Evolutionary conservation across 2,113 vertebrate species (phyloP), one percentile per base, ranked within the genome.

Genomic region (Gracilinanus agilis): DNA sequence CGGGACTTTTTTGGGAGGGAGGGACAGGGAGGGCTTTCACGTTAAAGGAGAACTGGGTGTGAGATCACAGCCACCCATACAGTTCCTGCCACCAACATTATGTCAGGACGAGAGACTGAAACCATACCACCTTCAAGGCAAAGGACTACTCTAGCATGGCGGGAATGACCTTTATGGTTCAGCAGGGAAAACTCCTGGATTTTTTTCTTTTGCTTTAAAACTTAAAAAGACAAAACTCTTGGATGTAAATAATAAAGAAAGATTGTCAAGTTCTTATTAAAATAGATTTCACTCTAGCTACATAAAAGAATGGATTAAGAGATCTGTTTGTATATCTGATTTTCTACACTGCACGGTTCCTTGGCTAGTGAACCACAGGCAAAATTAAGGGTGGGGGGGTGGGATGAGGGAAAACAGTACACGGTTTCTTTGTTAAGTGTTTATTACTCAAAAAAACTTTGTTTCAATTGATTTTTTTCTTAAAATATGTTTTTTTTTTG

Each of bases 271-370:
- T 98, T 98, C 98, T 99, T 98, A 98, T 98, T 97, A 96, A 98
- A 98, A 97, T 98, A 98, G 98, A 98, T 98, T 98, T 98, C 98
- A 96, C 96, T 98, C 98, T 98, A 98, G 98, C 97, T 98, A 97
- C 97, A 94, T 97, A 98, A 98, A 98, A 97, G 98, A 97, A 98
- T 97, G 98, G 97, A 98, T 98, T 97, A 97, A 97, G 97, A 98
- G 98, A 98, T 98, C 98, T 98, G 98, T 99, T 99, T 99, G 98
- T 99, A 98, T 98, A 98, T 99, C 98, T 98, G 98, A 98, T 98
- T 99, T 98, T 98, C 98, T 99, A 99, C 98, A 97, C 97, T 99
- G 98, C 99, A 99, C 98, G 98, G 98, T 98, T 98, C 98, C 97
- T 97, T 98, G 98, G 97, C 94, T 98, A 97, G 98, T 98, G 98